Percentiles rank a stretch among this genome's conserved stretches.
Evolutionary conservation across 1,140 invertebrate species (phyloP).

Genomic region (Charaxes varanes): DNA sequence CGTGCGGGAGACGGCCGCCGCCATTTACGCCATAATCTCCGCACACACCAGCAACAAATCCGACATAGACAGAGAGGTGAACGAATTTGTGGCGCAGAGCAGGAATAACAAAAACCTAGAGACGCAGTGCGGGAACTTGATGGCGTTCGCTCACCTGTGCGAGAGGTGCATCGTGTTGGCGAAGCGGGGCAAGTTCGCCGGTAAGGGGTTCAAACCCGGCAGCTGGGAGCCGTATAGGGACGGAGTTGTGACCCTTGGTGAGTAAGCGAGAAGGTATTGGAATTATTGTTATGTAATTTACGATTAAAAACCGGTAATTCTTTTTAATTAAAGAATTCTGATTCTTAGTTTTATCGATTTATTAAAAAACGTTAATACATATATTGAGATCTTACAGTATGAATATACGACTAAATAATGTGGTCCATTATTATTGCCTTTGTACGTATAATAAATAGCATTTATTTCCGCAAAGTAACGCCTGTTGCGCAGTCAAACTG

Average conservation of each 20-base stretch:
- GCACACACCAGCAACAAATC: slow-evolving; percentile 67
- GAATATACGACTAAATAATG: too few relatives aligned
- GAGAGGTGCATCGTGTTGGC: slow-evolving; percentile 76
- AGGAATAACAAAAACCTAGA: slow-evolving; percentile 78
- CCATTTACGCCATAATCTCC: slow-evolving; percentile 81
- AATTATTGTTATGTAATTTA: too few relatives aligned
- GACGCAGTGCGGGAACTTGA: slow-evolving; percentile 82
- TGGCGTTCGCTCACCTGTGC: slow-evolving; percentile 80
- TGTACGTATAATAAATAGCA: too few relatives aligned
- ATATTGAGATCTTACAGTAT: too few relatives aligned
- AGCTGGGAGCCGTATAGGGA: slow-evolving; percentile 75
- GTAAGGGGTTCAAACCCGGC: slow-evolving; percentile 52
- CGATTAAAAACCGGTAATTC: too few relatives aligned
- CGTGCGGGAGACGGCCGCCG: slow-evolving; percentile 80
- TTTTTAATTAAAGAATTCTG: too few relatives aligned
- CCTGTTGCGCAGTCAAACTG: too few relatives aligned
- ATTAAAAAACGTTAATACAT: too few relatives aligned
- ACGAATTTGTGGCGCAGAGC: slow-evolving; percentile 71
- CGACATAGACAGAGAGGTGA: slow-evolving; percentile 75
- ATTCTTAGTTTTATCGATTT: too few relatives aligned
- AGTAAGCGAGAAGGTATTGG: too few relatives aligned
- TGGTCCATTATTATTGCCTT: too few relatives aligned
- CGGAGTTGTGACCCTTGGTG: slow-evolving; percentile 75
- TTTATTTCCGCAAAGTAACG: too few relatives aligned
- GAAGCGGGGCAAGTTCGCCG: slow-evolving; percentile 60